Conservation (phyloP, 2,113 vertebrate genomes). For the Pithys albifrons region DNA sequence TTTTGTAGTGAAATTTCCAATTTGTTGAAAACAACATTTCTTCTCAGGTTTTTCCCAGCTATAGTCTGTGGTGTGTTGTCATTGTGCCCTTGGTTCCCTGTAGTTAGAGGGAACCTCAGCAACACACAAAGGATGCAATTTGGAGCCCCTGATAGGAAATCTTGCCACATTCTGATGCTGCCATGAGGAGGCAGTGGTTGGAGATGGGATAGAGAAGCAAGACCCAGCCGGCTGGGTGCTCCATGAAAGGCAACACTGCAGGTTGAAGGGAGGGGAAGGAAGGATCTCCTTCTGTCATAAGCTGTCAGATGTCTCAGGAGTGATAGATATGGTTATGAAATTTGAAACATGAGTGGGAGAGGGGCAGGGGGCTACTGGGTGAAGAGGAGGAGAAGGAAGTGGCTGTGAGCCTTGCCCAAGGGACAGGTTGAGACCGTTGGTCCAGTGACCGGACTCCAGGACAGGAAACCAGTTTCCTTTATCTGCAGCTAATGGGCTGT, state of each 20-base stretch:
- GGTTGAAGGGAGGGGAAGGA: background rate
- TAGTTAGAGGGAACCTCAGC: background rate
- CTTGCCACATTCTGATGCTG: background rate
- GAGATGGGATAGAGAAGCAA: background rate
- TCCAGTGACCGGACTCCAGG: background rate
- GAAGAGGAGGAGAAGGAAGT: slow-evolving; percentile 17
- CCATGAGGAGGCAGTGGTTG: background rate
- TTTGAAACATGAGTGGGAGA: background rate
- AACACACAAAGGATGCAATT: background rate
- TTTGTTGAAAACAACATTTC: background rate
- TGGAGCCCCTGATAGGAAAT: background rate
- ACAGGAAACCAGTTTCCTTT: slow-evolving; percentile 18
- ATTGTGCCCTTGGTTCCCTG: background rate
- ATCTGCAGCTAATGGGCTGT: background rate
- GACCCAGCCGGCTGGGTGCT: background rate
- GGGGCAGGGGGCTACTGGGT: background rate
- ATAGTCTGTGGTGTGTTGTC: background rate
- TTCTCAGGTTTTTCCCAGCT: background rate
- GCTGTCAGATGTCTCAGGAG: background rate
- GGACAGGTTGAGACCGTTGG: background rate
- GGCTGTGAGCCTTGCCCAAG: background rate
- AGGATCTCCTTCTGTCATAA: background rate
- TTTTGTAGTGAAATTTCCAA: background rate
- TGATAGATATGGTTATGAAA: background rate
- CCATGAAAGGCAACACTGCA: accelerated